A percentile compares a stretch with the other conserved stretches of the same genome.
These are phyloP conservation scores for Pseudochirops cupreus DNA, from an alignment of 2,797 vertebrate genomes.

Conservation along the genomic window DNA sequence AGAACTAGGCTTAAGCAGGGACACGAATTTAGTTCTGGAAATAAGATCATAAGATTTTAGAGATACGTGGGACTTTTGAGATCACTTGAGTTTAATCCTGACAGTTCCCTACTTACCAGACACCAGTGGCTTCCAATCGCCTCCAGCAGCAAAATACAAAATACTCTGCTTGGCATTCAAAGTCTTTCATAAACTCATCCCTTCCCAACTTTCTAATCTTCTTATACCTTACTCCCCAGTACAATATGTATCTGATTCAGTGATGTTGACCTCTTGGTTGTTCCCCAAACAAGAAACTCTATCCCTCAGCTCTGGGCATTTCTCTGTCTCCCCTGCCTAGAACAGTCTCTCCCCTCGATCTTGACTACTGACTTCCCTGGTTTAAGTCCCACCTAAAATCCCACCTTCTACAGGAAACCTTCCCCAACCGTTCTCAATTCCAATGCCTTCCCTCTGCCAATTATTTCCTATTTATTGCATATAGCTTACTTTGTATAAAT, in stretches of 20 bases:
- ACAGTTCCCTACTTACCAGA: not conserved
- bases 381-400: not conserved
- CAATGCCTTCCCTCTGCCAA: not conserved
- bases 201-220: not conserved
- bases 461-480: not conserved
- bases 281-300: not conserved
- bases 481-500: not conserved
- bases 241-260: not conserved
- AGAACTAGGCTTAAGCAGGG: not conserved
- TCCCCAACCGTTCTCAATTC: not conserved
- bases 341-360: not conserved
- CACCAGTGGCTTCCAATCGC: not conserved
- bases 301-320: not conserved
- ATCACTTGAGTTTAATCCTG: not conserved
- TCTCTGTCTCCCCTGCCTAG: not conserved
- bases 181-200: not conserved
- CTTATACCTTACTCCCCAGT: not conserved
- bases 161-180: not conserved
- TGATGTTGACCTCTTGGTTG: not conserved
- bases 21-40: not conserved
- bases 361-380: not conserved
- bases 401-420: not conserved
- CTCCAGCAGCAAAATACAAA: not conserved
- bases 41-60: not conserved
- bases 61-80: no score